phyloP scores from a whole-genome alignment of 2,797 vertebrate genomes.

The Neopelma chrysocephalum region DNA sequence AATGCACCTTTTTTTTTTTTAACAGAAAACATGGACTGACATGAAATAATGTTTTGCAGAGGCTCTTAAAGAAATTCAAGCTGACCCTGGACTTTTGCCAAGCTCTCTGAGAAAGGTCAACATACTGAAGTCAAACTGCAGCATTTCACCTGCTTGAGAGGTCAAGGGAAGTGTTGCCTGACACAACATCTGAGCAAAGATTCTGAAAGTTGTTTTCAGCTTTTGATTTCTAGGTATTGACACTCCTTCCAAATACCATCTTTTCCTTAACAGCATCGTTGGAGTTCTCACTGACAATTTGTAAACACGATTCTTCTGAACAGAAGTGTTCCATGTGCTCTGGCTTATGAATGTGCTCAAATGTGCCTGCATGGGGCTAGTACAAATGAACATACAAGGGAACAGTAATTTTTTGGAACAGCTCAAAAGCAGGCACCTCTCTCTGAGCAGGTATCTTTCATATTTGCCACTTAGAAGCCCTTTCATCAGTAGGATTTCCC shows the following conservation, averaged over 20 bases:
- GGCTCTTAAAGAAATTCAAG: slow-evolving; percentile 43
- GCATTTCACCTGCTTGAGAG: slow-evolving; percentile 2
- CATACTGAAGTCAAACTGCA: slow-evolving; percentile 11
- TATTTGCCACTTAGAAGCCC: background rate
- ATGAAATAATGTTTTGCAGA: slow-evolving; percentile 25
- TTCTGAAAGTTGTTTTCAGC: background rate
- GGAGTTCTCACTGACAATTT: background rate
- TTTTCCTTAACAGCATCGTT: background rate
- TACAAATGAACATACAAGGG: background rate
- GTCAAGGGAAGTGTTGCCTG: slow-evolving; percentile 37
- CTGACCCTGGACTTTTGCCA: slow-evolving; percentile 34
- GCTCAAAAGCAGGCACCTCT: background rate
- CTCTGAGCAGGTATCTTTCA: background rate
- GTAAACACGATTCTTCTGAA: background rate
- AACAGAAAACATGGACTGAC: background rate
- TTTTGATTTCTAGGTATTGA: background rate
- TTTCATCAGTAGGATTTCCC: fast-evolving
- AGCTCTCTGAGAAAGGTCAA: slow-evolving; percentile 53
- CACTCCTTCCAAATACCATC: background rate
- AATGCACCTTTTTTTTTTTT: background rate
- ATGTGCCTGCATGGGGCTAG: fast-evolving
- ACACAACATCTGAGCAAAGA: background rate
- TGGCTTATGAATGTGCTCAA: background rate
- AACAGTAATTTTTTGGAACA: background rate
- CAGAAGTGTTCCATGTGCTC: background rate